These are phyloP conservation scores for Leptopterna dolabrata DNA, from an alignment of 2,888 invertebrate genomes.

Conservation along the genomic window DNA sequence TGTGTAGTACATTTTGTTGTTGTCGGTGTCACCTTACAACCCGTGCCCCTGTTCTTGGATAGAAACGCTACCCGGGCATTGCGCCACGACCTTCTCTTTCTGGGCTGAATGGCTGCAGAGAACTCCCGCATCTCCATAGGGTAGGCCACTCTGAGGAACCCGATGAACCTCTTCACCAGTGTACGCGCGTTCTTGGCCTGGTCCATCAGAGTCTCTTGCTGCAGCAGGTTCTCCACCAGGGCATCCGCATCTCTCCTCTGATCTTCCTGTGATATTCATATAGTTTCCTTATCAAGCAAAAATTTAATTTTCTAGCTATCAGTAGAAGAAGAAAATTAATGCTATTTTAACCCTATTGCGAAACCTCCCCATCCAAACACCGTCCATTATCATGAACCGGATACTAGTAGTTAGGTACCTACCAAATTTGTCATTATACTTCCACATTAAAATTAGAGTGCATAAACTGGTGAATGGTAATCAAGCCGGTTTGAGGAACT, in stretches of 20 bases:
- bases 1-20: not conserved
- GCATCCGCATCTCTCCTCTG: not conserved
- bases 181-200: not conserved
- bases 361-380: no score
- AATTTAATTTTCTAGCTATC: no score
- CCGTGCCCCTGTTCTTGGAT: not conserved
- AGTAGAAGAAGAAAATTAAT: no score
- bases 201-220: not conserved
- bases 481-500: not conserved
- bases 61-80: not conserved
- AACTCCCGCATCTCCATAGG: not conserved
- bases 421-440: no score
- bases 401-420: no score
- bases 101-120: not conserved
- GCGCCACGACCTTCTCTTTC: not conserved
- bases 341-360: no score
- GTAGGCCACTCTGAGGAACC: not conserved
- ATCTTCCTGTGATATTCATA: not conserved
- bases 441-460: no score
- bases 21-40: not conserved
- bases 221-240: not conserved
- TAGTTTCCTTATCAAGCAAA: no score
- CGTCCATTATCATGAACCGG: no score
- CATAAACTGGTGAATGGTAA: no score
- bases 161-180: conserved; percentile 16